Base-by-base conservation (phyloP, 2,888 invertebrate genomes). In the Xanthia icteritia region DNA sequence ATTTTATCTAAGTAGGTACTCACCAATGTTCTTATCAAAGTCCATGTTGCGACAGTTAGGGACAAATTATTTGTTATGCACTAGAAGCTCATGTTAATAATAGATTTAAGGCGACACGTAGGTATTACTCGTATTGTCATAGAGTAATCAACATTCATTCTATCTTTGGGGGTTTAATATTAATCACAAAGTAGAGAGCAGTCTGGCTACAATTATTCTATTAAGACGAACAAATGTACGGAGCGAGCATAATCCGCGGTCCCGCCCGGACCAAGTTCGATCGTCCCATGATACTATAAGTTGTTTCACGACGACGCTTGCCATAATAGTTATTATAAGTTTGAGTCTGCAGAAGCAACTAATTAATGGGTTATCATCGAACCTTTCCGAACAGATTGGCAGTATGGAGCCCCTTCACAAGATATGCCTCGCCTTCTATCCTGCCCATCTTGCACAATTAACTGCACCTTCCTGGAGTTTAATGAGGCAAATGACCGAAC, bases 1-100 rank as follows among this genome's bases (percentile, higher is more conserved):
- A 36, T 75, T 83, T 76, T 76, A 83, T 85, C 66, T 54, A 54
- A 72, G 65, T 56, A 13, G n/a, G n/a, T 72, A 63, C 76, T 67
- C 61, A 79, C 65, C 56, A 61, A 76, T 66, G 67, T 76, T 63
- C 15, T 60, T 73, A 82, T 83, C 86, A 67, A 73, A 58, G 36
- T 60, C 51, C n/a, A 61, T 75, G 82, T 60, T 61, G 58, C 58
- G 39, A 81, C 23, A 63, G 73, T 82, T 73, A 73, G 23, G 5
- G 20, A 13, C 64, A 54, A 27, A 17, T 42, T 56, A 56, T 36
- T 45, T 51, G 69, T 68, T n/a, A 66, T 65, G 58, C 20, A 54
- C 31, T 36, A 31, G 60, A 31, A 51, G 36, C n/a, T 73, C 27
- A 63, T 74, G 36, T 48, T 66, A 36, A n/a, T 36, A 45, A n/a